Evolutionary conservation across 2,797 vertebrate species (phyloP).

Genomic region (Graptemys geographica): DNA sequence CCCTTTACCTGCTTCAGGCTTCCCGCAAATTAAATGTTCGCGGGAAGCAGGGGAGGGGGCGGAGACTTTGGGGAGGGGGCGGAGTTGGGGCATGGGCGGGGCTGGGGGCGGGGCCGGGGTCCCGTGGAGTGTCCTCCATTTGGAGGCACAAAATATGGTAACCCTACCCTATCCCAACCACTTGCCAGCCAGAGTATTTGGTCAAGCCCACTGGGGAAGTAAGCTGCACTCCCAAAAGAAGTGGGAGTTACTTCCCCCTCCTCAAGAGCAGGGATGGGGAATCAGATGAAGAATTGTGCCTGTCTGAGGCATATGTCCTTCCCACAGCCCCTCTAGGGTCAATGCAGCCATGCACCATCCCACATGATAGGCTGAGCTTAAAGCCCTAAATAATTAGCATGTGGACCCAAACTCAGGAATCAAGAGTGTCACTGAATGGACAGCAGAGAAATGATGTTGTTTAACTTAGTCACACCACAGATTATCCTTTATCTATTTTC

Average conservation of each 20-base stretch:
- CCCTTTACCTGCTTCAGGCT: no score
- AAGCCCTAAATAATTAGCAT: not conserved
- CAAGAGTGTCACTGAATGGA: not conserved
- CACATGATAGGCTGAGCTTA: not conserved
- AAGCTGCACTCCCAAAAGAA: not conserved
- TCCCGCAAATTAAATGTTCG: no score
- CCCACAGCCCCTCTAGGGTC: not conserved
- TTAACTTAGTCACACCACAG: not conserved
- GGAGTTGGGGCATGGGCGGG: no score
- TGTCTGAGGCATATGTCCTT: not conserved
- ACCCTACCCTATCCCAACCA: accelerated
- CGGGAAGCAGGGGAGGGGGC: no score
- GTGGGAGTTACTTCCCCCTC: no score
- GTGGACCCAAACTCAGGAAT: not conserved
- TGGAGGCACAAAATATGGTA: no score
- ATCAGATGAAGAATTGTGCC: not conserved
- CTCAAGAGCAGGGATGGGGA: not conserved
- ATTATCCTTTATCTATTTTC: not conserved
- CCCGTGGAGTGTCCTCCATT: no score
- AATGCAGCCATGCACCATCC: not conserved
- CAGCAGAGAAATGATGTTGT: not conserved
- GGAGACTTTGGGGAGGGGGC: no score
- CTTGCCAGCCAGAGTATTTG: accelerated
- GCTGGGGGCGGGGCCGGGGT: no score
- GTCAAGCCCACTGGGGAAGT: not conserved